Evolutionary conservation across 1,140 invertebrate species (phyloP).

Genomic region (Saccostrea echinata): DNA sequence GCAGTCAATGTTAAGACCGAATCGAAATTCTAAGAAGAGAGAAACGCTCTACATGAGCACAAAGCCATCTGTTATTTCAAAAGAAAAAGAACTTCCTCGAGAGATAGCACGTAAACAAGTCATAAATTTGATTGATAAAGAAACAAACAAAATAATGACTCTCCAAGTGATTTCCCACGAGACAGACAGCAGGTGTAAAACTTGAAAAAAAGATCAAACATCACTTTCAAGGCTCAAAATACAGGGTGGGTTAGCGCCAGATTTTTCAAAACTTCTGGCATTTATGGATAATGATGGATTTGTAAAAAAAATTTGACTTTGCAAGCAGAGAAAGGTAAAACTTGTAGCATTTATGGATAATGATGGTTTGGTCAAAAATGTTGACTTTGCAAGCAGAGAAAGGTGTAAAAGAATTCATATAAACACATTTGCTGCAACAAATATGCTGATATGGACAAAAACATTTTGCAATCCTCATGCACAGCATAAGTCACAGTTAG

Average conservation of each 20-base stretch:
- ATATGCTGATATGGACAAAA: conserved; percentile 49
- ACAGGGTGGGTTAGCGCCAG: too few species aligned
- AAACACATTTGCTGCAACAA: conserved; percentile 52
- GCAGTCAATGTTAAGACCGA: too few species aligned
- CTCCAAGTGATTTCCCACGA: conserved; percentile 45
- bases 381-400: conserved; percentile 44
- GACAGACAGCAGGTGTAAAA: too few species aligned
- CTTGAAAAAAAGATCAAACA: too few species aligned
- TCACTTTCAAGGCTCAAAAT: too few species aligned
- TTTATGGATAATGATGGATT: too few species aligned
- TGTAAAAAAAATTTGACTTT: too few species aligned
- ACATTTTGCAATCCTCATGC: too few species aligned
- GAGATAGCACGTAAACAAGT: conserved; percentile 3
- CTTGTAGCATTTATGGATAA: conserved; percentile 52
- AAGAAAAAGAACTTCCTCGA: conserved; percentile 5
- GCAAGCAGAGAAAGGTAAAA: too few species aligned
- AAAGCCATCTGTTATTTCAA: too few species aligned
- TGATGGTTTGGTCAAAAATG: conserved; percentile 47
- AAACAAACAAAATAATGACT: conserved; percentile 31
- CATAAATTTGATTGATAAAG: background rate
- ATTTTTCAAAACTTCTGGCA: too few species aligned
- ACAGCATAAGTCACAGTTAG: too few species aligned
- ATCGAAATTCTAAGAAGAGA: background rate
- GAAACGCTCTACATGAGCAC: background rate
- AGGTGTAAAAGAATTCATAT: conserved; percentile 51